phyloP scores from a whole-genome alignment of 2,888 invertebrate genomes.

The Orthosia gracilis region DNA sequence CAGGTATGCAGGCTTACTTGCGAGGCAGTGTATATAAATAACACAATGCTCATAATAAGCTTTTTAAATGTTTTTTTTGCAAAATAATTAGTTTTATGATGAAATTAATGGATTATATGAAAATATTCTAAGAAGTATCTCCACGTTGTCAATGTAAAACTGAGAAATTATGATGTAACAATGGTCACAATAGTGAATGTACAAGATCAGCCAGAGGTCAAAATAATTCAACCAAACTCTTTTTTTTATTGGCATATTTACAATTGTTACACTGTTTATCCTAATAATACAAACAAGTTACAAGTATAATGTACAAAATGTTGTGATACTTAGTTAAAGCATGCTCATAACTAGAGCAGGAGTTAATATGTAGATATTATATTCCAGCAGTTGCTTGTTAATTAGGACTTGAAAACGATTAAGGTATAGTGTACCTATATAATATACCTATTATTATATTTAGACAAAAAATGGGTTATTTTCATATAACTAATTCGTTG shows the following conservation, averaged over 20 bases:
- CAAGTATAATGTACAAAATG: too few species aligned
- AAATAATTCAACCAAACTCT: constrained; percentile 27
- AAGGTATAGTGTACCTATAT: constrained; percentile 1
- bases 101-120: constrained; percentile 49
- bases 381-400: constrained; percentile 1
- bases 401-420: constrained; percentile 1
- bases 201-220: constrained; percentile 56
- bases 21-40: constrained; percentile 81
- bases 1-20: constrained; percentile 93
- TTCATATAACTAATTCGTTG: constrained; percentile 58
- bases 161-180: constrained; percentile 45
- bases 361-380: not conserved
- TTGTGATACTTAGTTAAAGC: too few species aligned
- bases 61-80: constrained; percentile 41
- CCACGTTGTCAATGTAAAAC: not conserved
- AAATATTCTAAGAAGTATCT: constrained; percentile 36
- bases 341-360: too few species aligned
- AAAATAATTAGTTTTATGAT: constrained; percentile 6
- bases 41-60: constrained; percentile 72
- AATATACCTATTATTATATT: not conserved
- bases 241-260: too few species aligned
- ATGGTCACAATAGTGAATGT: constrained; percentile 35
- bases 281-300: too few species aligned
- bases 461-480: constrained; percentile 29
- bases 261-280: too few species aligned